phyloP scores from a whole-genome alignment of 2,797 vertebrate genomes.

The Alcedo quadribrachys region DNA sequence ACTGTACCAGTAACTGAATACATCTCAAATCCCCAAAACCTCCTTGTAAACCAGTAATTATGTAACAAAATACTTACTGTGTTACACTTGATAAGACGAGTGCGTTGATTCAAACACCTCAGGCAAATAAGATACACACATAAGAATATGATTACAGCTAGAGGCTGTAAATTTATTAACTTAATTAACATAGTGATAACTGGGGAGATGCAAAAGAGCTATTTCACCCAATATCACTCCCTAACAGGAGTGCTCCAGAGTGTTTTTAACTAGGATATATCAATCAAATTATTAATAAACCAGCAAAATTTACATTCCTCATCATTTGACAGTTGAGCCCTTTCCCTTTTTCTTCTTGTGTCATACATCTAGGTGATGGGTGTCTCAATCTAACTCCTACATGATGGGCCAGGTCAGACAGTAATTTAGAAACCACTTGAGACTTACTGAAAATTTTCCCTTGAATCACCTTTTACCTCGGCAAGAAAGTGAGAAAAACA shows the following conservation, averaged over 20 bases:
- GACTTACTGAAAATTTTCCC: not conserved
- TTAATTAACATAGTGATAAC: slow-evolving; percentile 58
- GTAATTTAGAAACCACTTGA: not conserved
- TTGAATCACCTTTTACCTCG: not conserved
- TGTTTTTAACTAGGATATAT: slow-evolving; percentile 24
- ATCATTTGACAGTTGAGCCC: not conserved
- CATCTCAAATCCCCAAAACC: not conserved
- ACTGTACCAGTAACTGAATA: not conserved
- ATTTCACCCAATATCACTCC: slow-evolving; percentile 24
- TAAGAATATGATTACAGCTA: slow-evolving; percentile 26
- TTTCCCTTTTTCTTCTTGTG: not conserved
- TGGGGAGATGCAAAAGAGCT: slow-evolving; percentile 25
- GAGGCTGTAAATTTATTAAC: slow-evolving; percentile 39
- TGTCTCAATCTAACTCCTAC: not conserved
- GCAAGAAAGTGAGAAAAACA: not conserved
- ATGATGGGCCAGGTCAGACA: not conserved
- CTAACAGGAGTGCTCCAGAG: not conserved
- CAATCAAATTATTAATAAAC: not conserved
- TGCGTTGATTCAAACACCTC: not conserved
- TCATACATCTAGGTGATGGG: not conserved
- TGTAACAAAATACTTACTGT: not conserved
- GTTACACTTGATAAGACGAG: not conserved
- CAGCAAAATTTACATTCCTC: not conserved
- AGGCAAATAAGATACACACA: slow-evolving; percentile 10
- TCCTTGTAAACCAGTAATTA: not conserved